phyloP scores from a whole-genome alignment of 2,888 invertebrate genomes.

The Dynastes maya region DNA sequence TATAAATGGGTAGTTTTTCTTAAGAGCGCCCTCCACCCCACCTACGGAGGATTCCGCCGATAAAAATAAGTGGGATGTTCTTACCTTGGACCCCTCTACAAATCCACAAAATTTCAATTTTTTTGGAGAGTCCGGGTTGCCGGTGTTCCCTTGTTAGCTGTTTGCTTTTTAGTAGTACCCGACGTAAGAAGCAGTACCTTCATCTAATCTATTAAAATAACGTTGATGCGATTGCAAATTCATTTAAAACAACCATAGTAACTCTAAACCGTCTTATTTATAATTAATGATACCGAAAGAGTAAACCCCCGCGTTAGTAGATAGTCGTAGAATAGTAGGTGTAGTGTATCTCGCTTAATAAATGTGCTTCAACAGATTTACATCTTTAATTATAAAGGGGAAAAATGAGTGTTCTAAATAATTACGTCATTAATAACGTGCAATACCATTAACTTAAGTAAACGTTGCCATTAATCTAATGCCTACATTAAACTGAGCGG shows the following conservation, averaged over 20 bases:
- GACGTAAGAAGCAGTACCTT: too few relatives aligned
- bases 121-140: too few relatives aligned
- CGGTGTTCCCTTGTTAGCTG: too few relatives aligned
- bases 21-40: too few relatives aligned
- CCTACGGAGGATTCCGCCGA: too few relatives aligned
- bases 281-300: neutral
- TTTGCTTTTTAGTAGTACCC: too few relatives aligned
- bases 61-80: too few relatives aligned
- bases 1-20: too few relatives aligned
- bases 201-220: too few relatives aligned
- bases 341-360: conserved; percentile 27
- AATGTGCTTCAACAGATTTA: conserved; percentile 35
- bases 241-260: neutral
- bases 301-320: neutral
- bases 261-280: neutral
- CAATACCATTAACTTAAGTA: conserved; percentile 45
- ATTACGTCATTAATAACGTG: conserved; percentile 44
- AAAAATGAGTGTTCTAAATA: conserved; percentile 43
- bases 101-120: too few relatives aligned
- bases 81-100: too few relatives aligned
- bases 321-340: neutral
- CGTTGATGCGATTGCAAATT: neutral
- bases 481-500: conserved; percentile 45
- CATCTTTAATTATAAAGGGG: conserved; percentile 40
- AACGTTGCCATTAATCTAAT: conserved; percentile 46